These are phyloP conservation scores for Lycaon pictus DNA, from an alignment of 2,113 vertebrate species.

Conservation along the genomic window DNA sequence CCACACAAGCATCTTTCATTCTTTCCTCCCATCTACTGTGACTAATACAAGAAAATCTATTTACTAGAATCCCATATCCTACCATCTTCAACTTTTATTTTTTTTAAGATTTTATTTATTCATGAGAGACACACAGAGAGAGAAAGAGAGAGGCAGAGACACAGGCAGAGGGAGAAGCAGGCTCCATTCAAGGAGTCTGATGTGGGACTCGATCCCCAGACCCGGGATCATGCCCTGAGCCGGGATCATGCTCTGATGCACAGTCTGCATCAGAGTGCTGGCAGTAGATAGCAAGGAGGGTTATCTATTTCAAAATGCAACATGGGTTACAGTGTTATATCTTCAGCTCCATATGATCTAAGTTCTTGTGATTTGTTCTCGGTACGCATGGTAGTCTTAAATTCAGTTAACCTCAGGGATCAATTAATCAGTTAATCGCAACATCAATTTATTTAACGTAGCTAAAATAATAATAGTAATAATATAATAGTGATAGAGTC, in stretches of 20 bases:
- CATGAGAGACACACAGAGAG: no score
- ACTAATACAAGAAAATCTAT: neutral
- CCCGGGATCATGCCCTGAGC: no score
- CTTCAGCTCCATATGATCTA: neutral
- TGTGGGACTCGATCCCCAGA: no score
- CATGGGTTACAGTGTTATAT: neutral
- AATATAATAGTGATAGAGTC: neutral
- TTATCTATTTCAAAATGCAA: neutral
- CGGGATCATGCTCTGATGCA: neutral
- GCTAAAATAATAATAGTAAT: neutral
- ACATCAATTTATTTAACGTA: neutral
- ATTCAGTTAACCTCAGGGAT: neutral
- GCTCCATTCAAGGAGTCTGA: no score
- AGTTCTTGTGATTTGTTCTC: neutral
- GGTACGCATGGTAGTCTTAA: neutral
- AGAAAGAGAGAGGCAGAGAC: no score
- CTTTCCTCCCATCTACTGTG: neutral
- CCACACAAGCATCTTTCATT: neutral
- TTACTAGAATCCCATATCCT: neutral
- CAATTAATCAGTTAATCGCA: neutral
- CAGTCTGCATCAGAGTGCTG: neutral
- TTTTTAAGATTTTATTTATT: no score
- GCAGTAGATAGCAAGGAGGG: neutral
- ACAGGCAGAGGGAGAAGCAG: no score
- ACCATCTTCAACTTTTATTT: neutral